Conservation (phyloP, 2,888 invertebrate genomes). For the Pandemis cinnamomeana region DNA sequence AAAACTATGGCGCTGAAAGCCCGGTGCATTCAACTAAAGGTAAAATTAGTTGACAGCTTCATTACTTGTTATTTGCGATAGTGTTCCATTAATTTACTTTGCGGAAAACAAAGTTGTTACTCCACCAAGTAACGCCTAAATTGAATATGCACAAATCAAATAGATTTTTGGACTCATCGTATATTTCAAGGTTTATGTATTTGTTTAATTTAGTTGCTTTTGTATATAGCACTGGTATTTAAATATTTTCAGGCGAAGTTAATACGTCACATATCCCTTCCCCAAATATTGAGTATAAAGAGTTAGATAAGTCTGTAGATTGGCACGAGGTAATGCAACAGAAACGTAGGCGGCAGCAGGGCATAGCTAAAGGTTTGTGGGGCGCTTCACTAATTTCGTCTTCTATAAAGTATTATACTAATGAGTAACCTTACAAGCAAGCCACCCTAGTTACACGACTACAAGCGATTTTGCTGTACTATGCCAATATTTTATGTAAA, state of each 20-base stretch:
- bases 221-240: conserved; percentile 42
- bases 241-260: conserved; percentile 76
- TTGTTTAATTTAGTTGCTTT: conserved; percentile 2
- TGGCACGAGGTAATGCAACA: conserved; percentile 75
- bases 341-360: conserved; percentile 64
- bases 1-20: conserved; percentile 65
- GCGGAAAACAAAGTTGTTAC: neutral
- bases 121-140: no score
- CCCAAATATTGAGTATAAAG: conserved; percentile 76
- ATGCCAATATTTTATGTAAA: neutral
- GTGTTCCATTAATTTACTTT: neutral
- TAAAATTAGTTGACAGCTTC: conserved; percentile 43
- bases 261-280: conserved; percentile 68
- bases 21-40: conserved; percentile 64
- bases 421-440: neutral
- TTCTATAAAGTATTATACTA: conserved; percentile 11
- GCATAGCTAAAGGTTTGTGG: conserved; percentile 81
- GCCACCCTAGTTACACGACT: neutral
- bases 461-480: neutral
- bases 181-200: neutral
- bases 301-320: conserved; percentile 82
- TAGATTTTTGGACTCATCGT: neutral
- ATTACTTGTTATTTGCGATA: conserved; percentile 4
- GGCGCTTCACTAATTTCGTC: conserved; percentile 55
- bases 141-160: no score